Conservation (phyloP, 2,797 vertebrate genomes). For the Phoeniculus purpureus region DNA sequence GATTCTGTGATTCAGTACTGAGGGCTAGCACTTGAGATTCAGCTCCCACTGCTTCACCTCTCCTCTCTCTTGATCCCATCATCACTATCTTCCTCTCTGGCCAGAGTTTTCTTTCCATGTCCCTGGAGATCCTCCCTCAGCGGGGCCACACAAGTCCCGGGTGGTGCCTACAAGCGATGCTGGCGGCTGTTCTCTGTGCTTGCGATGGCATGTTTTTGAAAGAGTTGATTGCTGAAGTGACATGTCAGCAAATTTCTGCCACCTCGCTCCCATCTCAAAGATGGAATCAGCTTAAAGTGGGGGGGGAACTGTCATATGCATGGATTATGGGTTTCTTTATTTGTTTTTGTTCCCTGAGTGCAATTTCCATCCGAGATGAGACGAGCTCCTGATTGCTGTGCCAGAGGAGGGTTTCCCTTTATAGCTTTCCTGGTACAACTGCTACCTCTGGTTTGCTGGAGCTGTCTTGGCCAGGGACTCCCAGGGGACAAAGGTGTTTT, state of each 20-base stretch:
- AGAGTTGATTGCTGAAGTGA: slow-evolving; percentile 67
- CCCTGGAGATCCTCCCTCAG: neutral
- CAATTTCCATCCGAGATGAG: slow-evolving; percentile 67
- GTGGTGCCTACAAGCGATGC: neutral
- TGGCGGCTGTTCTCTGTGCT: neutral
- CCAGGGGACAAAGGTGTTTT: neutral
- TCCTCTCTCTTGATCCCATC: neutral
- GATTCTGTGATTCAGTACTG: neutral
- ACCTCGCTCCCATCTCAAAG: slow-evolving; percentile 61
- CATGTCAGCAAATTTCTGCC: slow-evolving; percentile 69
- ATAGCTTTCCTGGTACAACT: slow-evolving; percentile 45
- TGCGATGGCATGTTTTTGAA: slow-evolving; percentile 20
- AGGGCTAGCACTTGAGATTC: neutral
- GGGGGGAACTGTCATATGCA: slow-evolving; percentile 38
- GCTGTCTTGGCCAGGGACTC: neutral
- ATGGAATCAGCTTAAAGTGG: slow-evolving; percentile 65
- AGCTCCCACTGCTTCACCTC: neutral
- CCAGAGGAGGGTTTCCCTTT: slow-evolving; percentile 64
- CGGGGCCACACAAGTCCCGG: neutral
- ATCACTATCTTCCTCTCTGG: neutral
- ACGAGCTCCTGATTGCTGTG: slow-evolving; percentile 62
- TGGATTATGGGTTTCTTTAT: slow-evolving; percentile 20
- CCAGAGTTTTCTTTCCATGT: neutral
- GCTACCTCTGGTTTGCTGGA: neutral
- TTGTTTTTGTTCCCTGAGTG: neutral